Evolutionary conservation across 1,140 invertebrate genomes (phyloP), one percentile per base, ranked within the genome.

Genomic region (Dinoponera quadriceps): DNA sequence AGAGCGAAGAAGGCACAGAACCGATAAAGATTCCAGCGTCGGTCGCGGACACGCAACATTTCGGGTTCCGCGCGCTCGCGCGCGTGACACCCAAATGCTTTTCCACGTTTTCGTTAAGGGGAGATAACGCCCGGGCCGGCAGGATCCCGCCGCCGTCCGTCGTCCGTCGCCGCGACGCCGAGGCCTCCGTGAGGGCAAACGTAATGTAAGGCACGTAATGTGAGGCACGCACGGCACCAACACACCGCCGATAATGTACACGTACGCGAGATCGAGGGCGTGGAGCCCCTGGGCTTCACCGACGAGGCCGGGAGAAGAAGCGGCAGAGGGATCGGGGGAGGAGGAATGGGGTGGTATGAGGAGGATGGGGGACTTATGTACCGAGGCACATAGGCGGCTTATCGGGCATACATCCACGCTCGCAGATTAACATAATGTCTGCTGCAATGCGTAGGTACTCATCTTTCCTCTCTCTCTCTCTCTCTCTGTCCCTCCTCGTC

Each of bases 371-470:
- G 82, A 85, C 82, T 80, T 83, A 88, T 82, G 82, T 80, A 86
- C 78, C 82, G 84, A 88, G 88, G 44, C 85, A 38, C 66, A 82
- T 83, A 82, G 85, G 78, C 90, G 91, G 90, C 93, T 94, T 94
- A 94, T 94, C 92, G 92, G 93, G 88, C 90, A 92, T 94, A 93
- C 93, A 94, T 94, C 93, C 93, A 92, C 92, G 89, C 92, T 91
- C 88, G 90, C 88, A 93, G 92, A 94, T 94, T 94, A 94, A 93
- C 93, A 94, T 94, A 94, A 94, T 94, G 93, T 93, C 92, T 93
- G 93, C 91, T 89, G 92, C 90, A 89, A 91, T 93, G 93, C 92
- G 92, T 93, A 92, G 91, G 91, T 92, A 93, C 91, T 89, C 86
- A 82, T 75, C 71, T 72, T 66, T 72, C 16, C 51, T 48, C 33